Evolutionary conservation across 2,888 invertebrate species (phyloP).

Genomic region (Catocala nupta): DNA sequence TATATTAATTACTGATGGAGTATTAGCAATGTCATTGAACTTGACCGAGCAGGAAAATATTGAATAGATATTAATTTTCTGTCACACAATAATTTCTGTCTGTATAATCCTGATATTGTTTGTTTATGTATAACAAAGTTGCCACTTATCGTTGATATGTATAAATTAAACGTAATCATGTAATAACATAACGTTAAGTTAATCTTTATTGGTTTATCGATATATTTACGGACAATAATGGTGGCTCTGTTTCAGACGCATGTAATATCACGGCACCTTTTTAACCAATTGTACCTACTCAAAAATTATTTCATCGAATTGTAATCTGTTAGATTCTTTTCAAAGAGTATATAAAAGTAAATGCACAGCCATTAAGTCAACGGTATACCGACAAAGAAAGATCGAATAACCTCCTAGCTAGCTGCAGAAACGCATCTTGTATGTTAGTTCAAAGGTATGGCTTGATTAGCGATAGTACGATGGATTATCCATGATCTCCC

Average conservation of each 20-base stretch:
- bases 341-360: not conserved
- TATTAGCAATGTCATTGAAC: constrained; percentile 3
- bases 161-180: no score
- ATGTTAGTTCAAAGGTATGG: not conserved
- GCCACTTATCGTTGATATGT: no score
- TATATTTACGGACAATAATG: no score
- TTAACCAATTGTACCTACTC: no score
- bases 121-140: no score
- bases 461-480: not conserved
- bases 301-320: no score
- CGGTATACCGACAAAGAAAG: not conserved
- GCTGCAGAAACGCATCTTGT: not conserved
- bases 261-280: no score
- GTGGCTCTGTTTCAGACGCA: no score
- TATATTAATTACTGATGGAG: not conserved
- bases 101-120: no score
- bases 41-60: constrained; percentile 19
- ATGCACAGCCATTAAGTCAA: not conserved
- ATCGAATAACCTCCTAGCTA: not conserved
- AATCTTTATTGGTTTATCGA: no score
- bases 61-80: constrained; percentile 19
- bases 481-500: not conserved
- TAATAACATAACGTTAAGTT: no score
- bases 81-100: no score
- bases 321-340: not conserved